Base-by-base conservation (phyloP, 2,113 vertebrate species). In the Macrotus californicus region DNA sequence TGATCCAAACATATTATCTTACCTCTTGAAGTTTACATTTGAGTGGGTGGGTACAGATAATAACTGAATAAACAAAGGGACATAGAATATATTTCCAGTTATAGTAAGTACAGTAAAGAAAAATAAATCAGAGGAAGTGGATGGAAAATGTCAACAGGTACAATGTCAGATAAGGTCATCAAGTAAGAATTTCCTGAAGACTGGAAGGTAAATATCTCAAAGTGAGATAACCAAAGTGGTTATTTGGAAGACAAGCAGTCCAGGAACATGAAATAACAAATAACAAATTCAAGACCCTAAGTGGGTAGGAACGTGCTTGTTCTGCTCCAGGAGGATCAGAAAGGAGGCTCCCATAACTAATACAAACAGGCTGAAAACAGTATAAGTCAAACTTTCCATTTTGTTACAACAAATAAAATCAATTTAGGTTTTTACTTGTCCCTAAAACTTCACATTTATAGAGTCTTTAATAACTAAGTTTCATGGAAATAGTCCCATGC, bases 191-290 rank as follows among this genome's bases (percentile, higher is more conserved):
- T 79, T 52, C 41, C 7, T n/a, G 29, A 93, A 94, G 34, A 52
- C 14, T 82, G 36, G 59, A 52, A 56, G 61, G 52, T 70, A n/a
- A 82, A 24, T 52, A 77, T 52, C 31, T n/a, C 24, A 50, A 92
- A 77, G 5, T 34, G 13, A 89, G 73, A 69, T 82, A 70, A 87
- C 70, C 39, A 34, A 31, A 48, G 24, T 41, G 8, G 12, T 1
- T 81, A 56, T 73, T 93, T 80, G 46, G n/a, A 54, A 85, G 14
- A 82, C 15, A 18, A 82, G 6, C 31, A 34, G 13, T n/a, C 22
- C 19, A 69, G 43, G 69, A 67, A 73, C 86, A 72, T 67, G 22
- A 95, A 96, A 89, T 34, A 7, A 43, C 36, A 95, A 95, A 89
- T 34, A 7, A 43, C 36, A 86, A 77, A 61, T 48, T 43, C 24